Evolutionary conservation across 2,888 invertebrate species (phyloP), one percentile per base, ranked within the genome.

Genomic region (Rhimphoctona megacephalus): DNA sequence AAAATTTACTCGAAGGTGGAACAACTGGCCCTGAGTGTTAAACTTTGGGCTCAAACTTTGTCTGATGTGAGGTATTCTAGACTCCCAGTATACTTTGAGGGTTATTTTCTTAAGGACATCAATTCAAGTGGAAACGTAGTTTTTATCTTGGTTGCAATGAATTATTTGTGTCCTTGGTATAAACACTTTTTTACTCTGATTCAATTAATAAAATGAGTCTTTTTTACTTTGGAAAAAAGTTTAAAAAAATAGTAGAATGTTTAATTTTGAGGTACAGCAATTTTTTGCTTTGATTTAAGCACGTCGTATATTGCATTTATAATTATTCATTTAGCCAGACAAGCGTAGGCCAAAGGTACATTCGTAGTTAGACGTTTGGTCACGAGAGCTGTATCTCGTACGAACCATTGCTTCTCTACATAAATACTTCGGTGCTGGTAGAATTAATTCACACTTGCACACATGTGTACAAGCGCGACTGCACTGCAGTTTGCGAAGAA

Each of bases 391-490:
- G 36, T 5, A 19, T 25, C 74, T 61, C 39, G 9, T n/a, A 36
- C 11, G 39, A 19, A 46, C 8, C 0, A 19, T 52, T 74, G 54
- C n/a, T 73, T 2, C 46, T 39, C 7, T 39, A 57, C 22, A 30
- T 46, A 39, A 39, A 67, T 79, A 25, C 36, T 22, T 25, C 19
- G 49, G 66, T 4, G 66, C 49, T 49, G 25, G 66, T 9, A 77
- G 2, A 77, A 49, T 33, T 11, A 25, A 78, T 54, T n/a, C 43
- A n/a, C 14, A 54, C 49, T 6, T 43, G 64, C n/a, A 3, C 19
- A 64, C 61, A 36, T n/a, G 9, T 52, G n/a, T 33, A 19, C 17
- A 30, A 9, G 9, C 17, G 33, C 19, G 3, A 77, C 30, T 9
- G 30, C n/a, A 22, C 22, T 9, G 9, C 54, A 36, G 9, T 57